Base-by-base conservation (phyloP, 1,140 invertebrate species). In the Leguminivora glycinivorella region DNA sequence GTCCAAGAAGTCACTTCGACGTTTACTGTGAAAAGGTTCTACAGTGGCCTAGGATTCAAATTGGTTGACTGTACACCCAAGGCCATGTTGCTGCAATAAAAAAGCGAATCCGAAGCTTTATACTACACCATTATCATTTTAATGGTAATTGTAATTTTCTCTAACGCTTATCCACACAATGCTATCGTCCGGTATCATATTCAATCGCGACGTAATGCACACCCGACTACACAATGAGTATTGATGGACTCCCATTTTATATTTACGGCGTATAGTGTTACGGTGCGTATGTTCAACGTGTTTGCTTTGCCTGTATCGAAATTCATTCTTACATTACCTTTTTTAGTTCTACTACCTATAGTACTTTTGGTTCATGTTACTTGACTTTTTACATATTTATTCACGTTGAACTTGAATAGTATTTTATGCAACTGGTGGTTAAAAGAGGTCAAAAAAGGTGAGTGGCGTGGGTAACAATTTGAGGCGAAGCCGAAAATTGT, bases 161-260 rank as follows among this genome's bases (percentile, higher is more conserved):
- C 2, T 38, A 14, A 38, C 34, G 25, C 58, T 10, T 63, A 17
- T 63, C 58, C 58, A 29, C 58, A 63, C 22, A 31, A 31, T 1
- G 58, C 58, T n/a, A 17, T 9, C 58, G 58, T 26, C 29, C 31
- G 58, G 63, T 70, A 70, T 70, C 69, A 56, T 70, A 70, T 70
- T 70, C 58, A 70, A 70, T 70, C 69, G 69, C 58, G 60, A 40
- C 58, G 69, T 70, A 70, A 70, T 70, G 69, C 58, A 67, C 69
- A 70, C 69, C 69, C 40, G 34, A 63, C 58, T 70, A 70, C 38
- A 70, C 69, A 70, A 70, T 70, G 69, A 66, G 38, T 70, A 70
- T 70, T 70, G 69, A 70, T 70, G 69, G 69, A 25, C 69, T 66
- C 69, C 58, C 69, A 70, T 70, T 70, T 70, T 70, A 70, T 60